A percentile compares a stretch with the other conserved stretches of the same genome.
Conservation (phyloP, 1,140 invertebrate species). For the Drosophila nannoptera region DNA sequence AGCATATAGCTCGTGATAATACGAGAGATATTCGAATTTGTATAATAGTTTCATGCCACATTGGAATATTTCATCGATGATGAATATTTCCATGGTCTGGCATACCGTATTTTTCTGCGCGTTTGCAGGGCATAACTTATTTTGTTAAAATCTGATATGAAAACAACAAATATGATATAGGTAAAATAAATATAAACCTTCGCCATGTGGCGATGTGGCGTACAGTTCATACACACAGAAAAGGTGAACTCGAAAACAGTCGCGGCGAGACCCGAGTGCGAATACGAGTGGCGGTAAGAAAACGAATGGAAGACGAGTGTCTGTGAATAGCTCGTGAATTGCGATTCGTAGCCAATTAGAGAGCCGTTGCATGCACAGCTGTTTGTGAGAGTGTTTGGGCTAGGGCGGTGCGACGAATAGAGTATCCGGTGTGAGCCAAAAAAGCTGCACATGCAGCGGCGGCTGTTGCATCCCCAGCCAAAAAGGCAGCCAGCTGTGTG, state of each 20-base stretch:
- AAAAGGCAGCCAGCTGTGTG: constrained; percentile 23
- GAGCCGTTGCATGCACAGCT: constrained; percentile 23
- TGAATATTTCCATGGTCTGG: too few species aligned
- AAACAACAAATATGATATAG: background rate
- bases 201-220: constrained; percentile 18
- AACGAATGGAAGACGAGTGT: constrained; percentile 12
- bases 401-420: constrained; percentile 25
- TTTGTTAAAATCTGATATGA: background rate
- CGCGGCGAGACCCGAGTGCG: background rate
- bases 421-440: constrained; percentile 46
- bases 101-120: too few species aligned
- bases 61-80: too few species aligned
- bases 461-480: constrained; percentile 42
- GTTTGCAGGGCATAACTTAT: too few species aligned
- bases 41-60: too few species aligned
- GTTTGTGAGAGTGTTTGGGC: constrained; percentile 10
- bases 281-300: too few species aligned
- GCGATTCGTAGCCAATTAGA: constrained; percentile 27
- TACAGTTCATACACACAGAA: constrained; percentile 21
- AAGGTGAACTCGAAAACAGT: constrained; percentile 28
- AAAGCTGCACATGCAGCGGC: constrained; percentile 56
- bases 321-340: constrained; percentile 27
- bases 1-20: too few species aligned
- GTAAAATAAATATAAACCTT: constrained; percentile 24
- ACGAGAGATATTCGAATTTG: too few species aligned